phyloP scores from a whole-genome alignment of 2,888 invertebrate genomes.

The Apeira syringaria region DNA sequence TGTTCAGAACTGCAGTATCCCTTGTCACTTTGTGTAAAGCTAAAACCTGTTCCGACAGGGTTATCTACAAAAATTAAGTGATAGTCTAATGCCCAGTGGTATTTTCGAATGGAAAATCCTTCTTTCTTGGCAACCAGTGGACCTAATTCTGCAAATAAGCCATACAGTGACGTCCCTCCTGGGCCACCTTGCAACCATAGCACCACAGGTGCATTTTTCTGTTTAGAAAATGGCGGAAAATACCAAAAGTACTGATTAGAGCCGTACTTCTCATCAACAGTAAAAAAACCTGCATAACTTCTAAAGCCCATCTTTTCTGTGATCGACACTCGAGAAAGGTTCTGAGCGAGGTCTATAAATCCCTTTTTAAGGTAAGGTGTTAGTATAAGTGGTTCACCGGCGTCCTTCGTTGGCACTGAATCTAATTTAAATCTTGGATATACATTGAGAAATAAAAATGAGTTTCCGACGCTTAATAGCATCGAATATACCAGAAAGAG shows the following conservation, averaged over 20 bases:
- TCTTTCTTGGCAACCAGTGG: constrained; percentile 74
- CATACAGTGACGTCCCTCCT: constrained; percentile 80
- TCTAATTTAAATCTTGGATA: constrained; percentile 62
- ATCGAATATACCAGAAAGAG: neutral
- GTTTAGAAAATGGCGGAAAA: constrained; percentile 78
- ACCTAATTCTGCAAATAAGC: constrained; percentile 84
- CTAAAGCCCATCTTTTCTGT: constrained; percentile 62
- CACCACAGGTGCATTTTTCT: constrained; percentile 69
- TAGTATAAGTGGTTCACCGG: constrained; percentile 78
- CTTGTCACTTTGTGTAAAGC: constrained; percentile 79
- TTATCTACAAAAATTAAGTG: constrained; percentile 86
- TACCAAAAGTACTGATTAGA: constrained; percentile 87
- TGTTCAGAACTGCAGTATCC: constrained; percentile 82
- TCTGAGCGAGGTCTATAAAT: constrained; percentile 69
- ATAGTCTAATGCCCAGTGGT: constrained; percentile 83
- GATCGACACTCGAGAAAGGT: constrained; percentile 57
- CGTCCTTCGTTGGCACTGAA: constrained; percentile 36
- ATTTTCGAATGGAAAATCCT: constrained; percentile 62
- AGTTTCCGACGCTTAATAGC: constrained; percentile 1
- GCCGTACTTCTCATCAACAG: constrained; percentile 80
- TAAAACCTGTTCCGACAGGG: constrained; percentile 86
- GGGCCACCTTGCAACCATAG: constrained; percentile 85
- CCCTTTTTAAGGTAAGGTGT: constrained; percentile 83
- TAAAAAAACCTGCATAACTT: constrained; percentile 86
- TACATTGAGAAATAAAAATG: constrained; percentile 48